Evolutionary conservation across 2,888 invertebrate species (phyloP).

Genomic region (Scrobipalpa atriplicella): DNA sequence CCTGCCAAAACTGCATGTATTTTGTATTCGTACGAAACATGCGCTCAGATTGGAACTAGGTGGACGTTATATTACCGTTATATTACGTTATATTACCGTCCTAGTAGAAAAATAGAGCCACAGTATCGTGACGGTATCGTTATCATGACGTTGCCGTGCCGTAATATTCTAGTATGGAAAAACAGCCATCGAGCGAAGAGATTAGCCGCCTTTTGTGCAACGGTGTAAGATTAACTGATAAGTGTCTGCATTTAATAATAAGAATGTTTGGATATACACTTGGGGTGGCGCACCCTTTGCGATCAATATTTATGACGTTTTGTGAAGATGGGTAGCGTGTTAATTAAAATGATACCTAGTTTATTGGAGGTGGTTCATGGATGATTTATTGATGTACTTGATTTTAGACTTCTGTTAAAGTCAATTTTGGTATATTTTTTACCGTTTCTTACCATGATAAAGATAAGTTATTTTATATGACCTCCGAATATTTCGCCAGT

Average conservation of each 20-base stretch:
- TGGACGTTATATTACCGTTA: too few relatives aligned
- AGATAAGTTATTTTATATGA: too few relatives aligned
- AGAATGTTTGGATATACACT: constrained; percentile 64
- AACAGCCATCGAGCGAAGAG: constrained; percentile 73
- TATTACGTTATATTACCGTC: too few relatives aligned
- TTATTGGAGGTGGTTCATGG: neutral
- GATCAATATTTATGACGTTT: constrained; percentile 61
- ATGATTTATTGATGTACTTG: constrained; percentile 12
- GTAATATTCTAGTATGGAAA: neutral
- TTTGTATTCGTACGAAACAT: too few relatives aligned
- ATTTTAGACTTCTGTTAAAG: neutral
- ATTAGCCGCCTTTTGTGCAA: constrained; percentile 74
- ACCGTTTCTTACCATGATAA: too few relatives aligned
- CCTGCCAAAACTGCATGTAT: too few relatives aligned
- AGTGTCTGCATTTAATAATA: constrained; percentile 80
- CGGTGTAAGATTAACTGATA: constrained; percentile 81
- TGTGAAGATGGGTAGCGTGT: constrained; percentile 35
- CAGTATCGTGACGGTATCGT: too few relatives aligned
- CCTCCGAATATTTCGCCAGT: too few relatives aligned
- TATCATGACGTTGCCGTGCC: too few relatives aligned
- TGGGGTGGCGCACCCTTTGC: constrained; percentile 49
- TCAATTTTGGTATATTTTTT: neutral
- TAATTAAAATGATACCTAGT: constrained; percentile 33
- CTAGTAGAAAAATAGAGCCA: too few relatives aligned
- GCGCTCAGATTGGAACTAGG: too few relatives aligned